Evolutionary conservation across 1,140 invertebrate genomes (phyloP).

Genomic region (Ips nitidus): DNA sequence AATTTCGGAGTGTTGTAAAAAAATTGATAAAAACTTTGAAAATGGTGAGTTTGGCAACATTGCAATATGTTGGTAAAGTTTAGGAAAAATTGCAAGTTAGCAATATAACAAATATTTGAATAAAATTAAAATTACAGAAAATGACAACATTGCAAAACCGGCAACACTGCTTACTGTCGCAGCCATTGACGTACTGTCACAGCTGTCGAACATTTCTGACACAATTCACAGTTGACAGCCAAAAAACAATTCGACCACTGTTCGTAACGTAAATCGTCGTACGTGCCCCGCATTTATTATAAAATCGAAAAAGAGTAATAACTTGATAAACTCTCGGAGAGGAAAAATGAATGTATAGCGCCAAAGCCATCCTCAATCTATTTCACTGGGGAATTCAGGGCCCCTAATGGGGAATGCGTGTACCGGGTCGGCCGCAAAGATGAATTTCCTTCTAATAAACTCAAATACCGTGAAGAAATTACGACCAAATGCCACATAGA

Average conservation of each 20-base stretch:
- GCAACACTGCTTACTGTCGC: too few relatives aligned
- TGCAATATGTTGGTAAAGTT: too few relatives aligned
- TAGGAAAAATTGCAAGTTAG: too few relatives aligned
- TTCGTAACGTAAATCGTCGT: neutral
- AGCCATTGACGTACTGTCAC: too few relatives aligned
- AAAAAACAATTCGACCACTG: neutral
- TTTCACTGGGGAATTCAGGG: conserved; percentile 7
- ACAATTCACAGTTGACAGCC: too few relatives aligned
- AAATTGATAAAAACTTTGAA: too few relatives aligned
- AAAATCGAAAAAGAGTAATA: neutral
- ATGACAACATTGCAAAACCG: too few relatives aligned
- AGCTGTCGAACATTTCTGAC: too few relatives aligned
- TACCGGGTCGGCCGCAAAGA: conserved; percentile 10
- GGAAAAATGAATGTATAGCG: neutral
- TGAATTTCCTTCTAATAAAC: conserved; percentile 34
- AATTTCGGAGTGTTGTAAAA: too few relatives aligned
- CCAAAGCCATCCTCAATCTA: neutral
- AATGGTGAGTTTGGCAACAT: too few relatives aligned
- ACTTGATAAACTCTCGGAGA: neutral
- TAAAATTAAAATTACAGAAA: too few relatives aligned
- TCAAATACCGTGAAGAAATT: conserved; percentile 33
- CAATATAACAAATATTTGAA: too few relatives aligned
- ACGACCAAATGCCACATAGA: conserved; percentile 12
- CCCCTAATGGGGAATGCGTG: conserved; percentile 11
- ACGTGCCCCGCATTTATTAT: neutral